Base-by-base conservation (phyloP, 2,888 invertebrate genomes). In the Drosophila robusta region DNA sequence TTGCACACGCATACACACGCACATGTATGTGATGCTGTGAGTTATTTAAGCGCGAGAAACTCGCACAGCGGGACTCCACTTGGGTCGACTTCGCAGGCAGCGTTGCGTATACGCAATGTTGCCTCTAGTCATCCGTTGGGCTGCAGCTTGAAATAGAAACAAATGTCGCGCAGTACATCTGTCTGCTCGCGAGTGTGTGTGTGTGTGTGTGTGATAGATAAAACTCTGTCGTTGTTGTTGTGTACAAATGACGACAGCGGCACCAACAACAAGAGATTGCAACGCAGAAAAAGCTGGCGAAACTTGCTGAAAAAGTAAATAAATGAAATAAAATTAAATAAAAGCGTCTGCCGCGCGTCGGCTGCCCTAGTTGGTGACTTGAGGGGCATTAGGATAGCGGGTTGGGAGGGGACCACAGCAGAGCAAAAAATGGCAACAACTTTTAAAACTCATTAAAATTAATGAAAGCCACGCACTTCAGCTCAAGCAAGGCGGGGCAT, bases 391-490 rank as follows among this genome's bases (percentile, higher is more conserved):
- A 42, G 63, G 42, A 47, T 11, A n/a, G 12, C 4, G 44, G 29
- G 11, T 14, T 29, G 9, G 22, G 12, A 7, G 18, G n/a, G 50
- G 18, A 18, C 18, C 18, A 18, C 1, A 18, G 9, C 24, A 63
- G 38, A 32, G 44, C 32, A 66, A 70, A 80, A 70, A 78, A 77
- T 78, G 68, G 80, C 80, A 85, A 78, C 80, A 85, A 85, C 87
- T 87, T 87, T 87, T 80, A 80, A 87, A 85, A 85, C 85, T 85
- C 85, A 85, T 85, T 85, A 85, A 85, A 85, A 85, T 85, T 85
- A 85, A 85, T 87, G 87, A 85, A 87, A 85, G 81, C 87, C 80
- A 87, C 87, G 83, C 83, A 87, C 83, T 84, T 84, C 74, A 84
- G 79, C 61, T 50, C 58, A 71, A 69, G 68, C 65, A 47, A 18